These are phyloP conservation scores for Caenorhabditis afra DNA, from an alignment of 2,888 invertebrate species.

Conservation along the genomic window DNA sequence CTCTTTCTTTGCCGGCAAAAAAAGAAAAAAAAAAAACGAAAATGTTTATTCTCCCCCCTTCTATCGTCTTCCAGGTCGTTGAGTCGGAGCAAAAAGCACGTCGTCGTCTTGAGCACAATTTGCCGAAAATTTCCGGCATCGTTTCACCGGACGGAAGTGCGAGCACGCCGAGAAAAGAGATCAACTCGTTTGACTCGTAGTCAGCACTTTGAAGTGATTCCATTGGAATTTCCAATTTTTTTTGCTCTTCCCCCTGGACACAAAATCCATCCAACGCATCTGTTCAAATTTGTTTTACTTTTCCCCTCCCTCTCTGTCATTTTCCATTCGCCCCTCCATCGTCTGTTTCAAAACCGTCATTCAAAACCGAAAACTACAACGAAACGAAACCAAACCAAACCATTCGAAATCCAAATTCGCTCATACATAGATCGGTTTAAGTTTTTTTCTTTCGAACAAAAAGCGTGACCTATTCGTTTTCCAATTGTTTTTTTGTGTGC, in stretches of 20 bases:
- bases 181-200: conserved; percentile 53
- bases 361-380: conserved; percentile 21
- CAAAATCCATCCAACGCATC: too few species aligned
- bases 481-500: too few species aligned
- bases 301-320: neutral
- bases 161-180: conserved; percentile 37
- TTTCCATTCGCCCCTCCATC: neutral
- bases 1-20: neutral
- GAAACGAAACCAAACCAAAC: too few species aligned
- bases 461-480: too few species aligned
- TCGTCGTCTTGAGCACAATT: conserved; percentile 81
- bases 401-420: too few species aligned
- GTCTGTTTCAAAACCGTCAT: too few species aligned
- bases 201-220: neutral
- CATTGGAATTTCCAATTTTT: too few species aligned
- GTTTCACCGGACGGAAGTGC: conserved; percentile 51
- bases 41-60: neutral
- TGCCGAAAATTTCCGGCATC: conserved; percentile 45
- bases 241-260: conserved; percentile 1
- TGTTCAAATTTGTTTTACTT: neutral
- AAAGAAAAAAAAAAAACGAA: neutral
- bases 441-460: too few species aligned
- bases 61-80: conserved; percentile 82
- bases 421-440: too few species aligned
- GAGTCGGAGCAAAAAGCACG: conserved; percentile 86